Evolutionary conservation across 2,797 vertebrate genomes (phyloP).

Genomic region (Masticophis lateralis): DNA sequence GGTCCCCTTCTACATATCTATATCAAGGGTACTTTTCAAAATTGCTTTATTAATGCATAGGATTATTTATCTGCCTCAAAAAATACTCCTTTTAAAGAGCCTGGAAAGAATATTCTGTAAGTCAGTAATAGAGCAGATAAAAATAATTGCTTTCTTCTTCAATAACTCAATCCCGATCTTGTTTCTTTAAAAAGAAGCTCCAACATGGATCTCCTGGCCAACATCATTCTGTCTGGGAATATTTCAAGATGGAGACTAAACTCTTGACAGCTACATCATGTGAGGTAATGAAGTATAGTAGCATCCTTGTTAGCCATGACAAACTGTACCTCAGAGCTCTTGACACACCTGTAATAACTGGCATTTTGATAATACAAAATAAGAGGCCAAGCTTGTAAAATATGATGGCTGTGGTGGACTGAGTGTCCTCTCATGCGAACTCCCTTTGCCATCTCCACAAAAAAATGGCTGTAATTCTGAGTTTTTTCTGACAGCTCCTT

Average conservation of each 20-base stretch:
- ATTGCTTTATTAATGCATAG: background rate
- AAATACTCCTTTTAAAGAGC: background rate
- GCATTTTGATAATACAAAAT: conserved; percentile 21
- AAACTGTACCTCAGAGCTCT: background rate
- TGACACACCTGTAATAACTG: background rate
- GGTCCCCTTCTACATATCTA: background rate
- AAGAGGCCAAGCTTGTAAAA: conserved; percentile 40
- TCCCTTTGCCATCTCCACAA: conserved; percentile 39
- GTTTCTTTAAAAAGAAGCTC: background rate
- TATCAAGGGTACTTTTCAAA: background rate
- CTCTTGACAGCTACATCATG: background rate
- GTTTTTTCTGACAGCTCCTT: conserved; percentile 55
- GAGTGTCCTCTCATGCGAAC: conserved; percentile 44
- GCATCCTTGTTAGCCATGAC: background rate
- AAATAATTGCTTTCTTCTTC: background rate
- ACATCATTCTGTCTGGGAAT: background rate
- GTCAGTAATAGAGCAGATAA: background rate
- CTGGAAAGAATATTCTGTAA: background rate
- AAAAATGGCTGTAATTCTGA: conserved; percentile 50
- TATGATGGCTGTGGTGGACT: conserved; percentile 10
- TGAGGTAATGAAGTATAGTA: background rate
- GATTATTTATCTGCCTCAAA: background rate
- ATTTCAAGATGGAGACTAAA: background rate
- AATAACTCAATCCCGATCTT: background rate
- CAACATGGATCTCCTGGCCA: background rate